Base-by-base conservation (phyloP, 2,113 vertebrate genomes). In the Indicator indicator region DNA sequence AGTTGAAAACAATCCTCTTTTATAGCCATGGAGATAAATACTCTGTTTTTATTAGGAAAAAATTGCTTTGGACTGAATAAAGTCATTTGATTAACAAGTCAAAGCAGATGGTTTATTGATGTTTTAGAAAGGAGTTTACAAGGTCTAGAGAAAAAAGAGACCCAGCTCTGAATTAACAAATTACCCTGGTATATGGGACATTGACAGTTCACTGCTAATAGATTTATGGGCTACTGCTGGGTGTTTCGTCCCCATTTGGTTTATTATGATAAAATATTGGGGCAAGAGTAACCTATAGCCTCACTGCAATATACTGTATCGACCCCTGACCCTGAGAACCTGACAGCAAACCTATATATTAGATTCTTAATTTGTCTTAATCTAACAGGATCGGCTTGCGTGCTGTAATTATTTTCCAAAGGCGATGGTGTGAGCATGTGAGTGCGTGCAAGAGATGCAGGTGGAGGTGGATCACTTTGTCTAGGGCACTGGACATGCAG, bases 1-100 rank as follows among this genome's bases (percentile, higher is more conserved):
- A 99, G 98, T 98, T 99, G 98, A 99, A 98, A 98, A 99, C 98
- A 98, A 98, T 98, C 97, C 97, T 98, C 98, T 98, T 98, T 98
- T 97, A 97, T 98, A 98, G 97, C 97, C 97, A 97, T 97, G 97
- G 95, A 98, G 98, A 98, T 98, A 98, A 98, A 98, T 98, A 97
- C 97, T 98, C 97, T 98, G 98, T 98, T 98, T 98, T 98, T 97
- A 98, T 98, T 98, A 98, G 98, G 97, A 98, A 98, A 98, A 97
- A 98, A 98, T 97, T 97, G 97, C 98, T 98, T 98, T 97, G 97
- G 98, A 98, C 97, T 98, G 98, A 98, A 98, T 98, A 98, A 98
- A 98, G 97, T 97, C 96, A 80, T 98, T 98, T 98, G 98, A 98
- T 98, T 98, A 98, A 98, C 97, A 98, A 98, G 98, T 98, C 97